Base-by-base conservation (phyloP, 2,113 vertebrate genomes). In the Sciurus niger region DNA sequence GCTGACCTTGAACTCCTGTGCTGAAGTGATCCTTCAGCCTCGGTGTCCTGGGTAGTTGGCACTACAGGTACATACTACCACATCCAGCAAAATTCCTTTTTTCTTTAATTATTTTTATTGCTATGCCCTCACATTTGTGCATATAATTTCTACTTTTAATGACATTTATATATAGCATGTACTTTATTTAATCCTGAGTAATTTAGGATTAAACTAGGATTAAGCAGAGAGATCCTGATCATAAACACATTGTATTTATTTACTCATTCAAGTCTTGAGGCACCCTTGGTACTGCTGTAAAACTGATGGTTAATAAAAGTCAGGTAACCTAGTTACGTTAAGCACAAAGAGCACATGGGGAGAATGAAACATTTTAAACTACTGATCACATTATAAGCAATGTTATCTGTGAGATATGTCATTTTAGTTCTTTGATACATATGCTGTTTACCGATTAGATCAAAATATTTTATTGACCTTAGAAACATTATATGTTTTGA, bases 401-500 rank as follows among this genome's bases (percentile, higher is more conserved):
- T 87, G 80, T 86, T 80, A 87, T 22, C 17, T 72, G 5, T 25
- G 72, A 89, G 78, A 89, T n/a, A 51, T 13, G 32, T 11, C 40
- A 77, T 0, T 72, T 8, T 43, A 37, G 68, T 80, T 73, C 43
- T 94, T 43, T 70, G 14, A 78, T 78, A 92, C 10, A 78, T 40
- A 32, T 37, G 17, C 9, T 85, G 20, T 63, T 94, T 85, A 93
- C 10, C 4, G 17, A 72, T n/a, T 51, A 88, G n/a, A 87, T 55
- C 24, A 88, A 65, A 95, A 22, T 85, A 85, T 76, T 82, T 93
- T 76, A 65, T 34, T 91, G 80, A 63, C 60, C 32, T 70, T 82
- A 60, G 37, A 32, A 46, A 68, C 53, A 76, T 12, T 88, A 5
- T 48, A 48, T 68, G n/a, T 55, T 94, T 83, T 94, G 9, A 79